These are phyloP conservation scores for Atlantisia rogersi DNA, from an alignment of 2,113 vertebrate species.

Conservation along the genomic window DNA sequence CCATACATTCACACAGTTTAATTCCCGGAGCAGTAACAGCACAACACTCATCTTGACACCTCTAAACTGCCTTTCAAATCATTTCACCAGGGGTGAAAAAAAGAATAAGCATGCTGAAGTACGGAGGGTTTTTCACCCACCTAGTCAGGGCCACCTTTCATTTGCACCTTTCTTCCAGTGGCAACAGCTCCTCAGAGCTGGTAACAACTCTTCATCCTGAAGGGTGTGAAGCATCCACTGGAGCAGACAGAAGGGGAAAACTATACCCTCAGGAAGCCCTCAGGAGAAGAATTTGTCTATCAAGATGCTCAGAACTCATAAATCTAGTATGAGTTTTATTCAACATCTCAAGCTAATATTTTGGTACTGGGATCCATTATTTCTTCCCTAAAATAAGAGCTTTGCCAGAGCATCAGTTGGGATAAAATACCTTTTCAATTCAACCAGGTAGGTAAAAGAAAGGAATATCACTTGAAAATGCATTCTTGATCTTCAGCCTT, in stretches of 20 bases:
- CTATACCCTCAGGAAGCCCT: background rate
- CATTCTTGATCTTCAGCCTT: background rate
- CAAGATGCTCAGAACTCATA: background rate
- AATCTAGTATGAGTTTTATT: background rate
- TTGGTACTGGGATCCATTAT: background rate
- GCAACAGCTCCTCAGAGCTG: constrained; percentile 34
- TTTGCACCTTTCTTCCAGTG: constrained; percentile 63
- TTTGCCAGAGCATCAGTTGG: background rate
- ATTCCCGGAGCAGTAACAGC: background rate
- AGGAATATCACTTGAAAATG: background rate
- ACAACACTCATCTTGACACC: background rate
- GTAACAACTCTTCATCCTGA: constrained; percentile 64
- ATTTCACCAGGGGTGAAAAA: background rate
- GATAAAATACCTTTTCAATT: background rate
- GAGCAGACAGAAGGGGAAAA: constrained; percentile 48
- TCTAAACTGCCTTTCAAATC: background rate
- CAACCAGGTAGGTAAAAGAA: background rate
- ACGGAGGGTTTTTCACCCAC: constrained; percentile 53
- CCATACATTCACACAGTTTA: background rate
- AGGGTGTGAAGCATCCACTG: constrained; percentile 59
- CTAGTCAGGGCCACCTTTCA: constrained; percentile 24
- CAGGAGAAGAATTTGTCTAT: background rate
- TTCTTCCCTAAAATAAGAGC: background rate
- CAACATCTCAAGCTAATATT: background rate
- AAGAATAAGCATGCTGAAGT: background rate